Conservation (phyloP, 1,140 invertebrate species). For the Hycleus cichorii region DNA sequence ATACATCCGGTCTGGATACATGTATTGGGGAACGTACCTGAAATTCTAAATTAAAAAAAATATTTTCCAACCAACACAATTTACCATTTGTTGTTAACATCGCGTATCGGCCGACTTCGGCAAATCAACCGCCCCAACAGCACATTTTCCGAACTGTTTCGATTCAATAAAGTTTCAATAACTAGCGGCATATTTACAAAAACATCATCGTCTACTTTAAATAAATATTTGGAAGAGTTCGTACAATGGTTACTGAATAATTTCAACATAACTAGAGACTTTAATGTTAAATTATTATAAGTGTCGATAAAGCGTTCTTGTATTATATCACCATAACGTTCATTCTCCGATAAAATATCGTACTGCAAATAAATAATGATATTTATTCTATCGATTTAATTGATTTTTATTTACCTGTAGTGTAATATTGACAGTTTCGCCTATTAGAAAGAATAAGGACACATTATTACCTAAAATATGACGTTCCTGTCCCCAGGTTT, state of each 20-base stretch:
- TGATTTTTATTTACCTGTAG: constrained; percentile 42
- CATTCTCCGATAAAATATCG: constrained; percentile 42
- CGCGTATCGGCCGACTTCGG: constrained; percentile 61
- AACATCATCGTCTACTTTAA: constrained; percentile 82
- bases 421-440: constrained; percentile 48
- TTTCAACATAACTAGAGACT: constrained; percentile 79
- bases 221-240: constrained; percentile 50
- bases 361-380: constrained; percentile 10
- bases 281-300: constrained; percentile 89
- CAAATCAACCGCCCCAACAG: constrained; percentile 69
- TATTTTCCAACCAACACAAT: constrained; percentile 12
- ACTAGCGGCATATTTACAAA: constrained; percentile 64
- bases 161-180: constrained; percentile 39
- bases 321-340: constrained; percentile 73
- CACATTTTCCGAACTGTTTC: constrained; percentile 42
- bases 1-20: constrained; percentile 65
- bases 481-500: constrained; percentile 69
- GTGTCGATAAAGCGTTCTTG: constrained; percentile 84
- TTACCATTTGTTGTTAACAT: constrained; percentile 71
- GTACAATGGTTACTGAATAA: constrained; percentile 63
- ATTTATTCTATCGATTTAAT: background rate
- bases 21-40: constrained; percentile 72
- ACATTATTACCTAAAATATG: constrained; percentile 45
- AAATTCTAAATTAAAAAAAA: background rate
- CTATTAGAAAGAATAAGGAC: constrained; percentile 49